A percentile compares a stretch with the other conserved stretches of the same genome.
These are phyloP conservation scores for Melanchra persicariae DNA, from an alignment of 2,888 invertebrate genomes.

Conservation along the genomic window DNA sequence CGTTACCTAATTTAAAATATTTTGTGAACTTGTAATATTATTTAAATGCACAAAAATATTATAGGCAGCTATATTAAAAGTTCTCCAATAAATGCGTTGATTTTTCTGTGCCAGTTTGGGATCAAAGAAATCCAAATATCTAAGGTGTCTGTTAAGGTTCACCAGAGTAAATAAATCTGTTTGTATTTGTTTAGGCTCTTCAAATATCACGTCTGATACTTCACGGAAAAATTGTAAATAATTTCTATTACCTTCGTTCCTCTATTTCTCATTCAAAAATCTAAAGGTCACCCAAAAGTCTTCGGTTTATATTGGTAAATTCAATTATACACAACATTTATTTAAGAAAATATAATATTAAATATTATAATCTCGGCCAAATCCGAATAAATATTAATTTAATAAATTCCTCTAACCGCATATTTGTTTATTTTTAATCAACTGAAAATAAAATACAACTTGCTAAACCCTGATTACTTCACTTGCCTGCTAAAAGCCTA, in stretches of 20 bases:
- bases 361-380: no score
- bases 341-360: neutral
- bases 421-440: slow-evolving; percentile 2
- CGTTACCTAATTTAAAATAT: neutral
- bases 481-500: slow-evolving; percentile 24
- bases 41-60: neutral
- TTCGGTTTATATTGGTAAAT: neutral
- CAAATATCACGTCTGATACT: neutral
- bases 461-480: slow-evolving; percentile 26
- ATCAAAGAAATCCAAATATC: neutral
- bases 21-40: neutral
- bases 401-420: neutral
- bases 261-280: no score
- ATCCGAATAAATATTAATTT: no score
- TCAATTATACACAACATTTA: neutral
- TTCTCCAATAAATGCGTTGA: neutral
- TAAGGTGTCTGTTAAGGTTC: neutral
- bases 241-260: neutral
- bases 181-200: slow-evolving; percentile 23
- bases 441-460: slow-evolving; percentile 22
- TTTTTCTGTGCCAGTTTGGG: neutral
- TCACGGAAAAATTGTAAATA: neutral
- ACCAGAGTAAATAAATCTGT: slow-evolving; percentile 15
- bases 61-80: neutral
- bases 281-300: neutral